phyloP scores from a whole-genome alignment of 1,140 invertebrate species.

The Cotesia glomerata region DNA sequence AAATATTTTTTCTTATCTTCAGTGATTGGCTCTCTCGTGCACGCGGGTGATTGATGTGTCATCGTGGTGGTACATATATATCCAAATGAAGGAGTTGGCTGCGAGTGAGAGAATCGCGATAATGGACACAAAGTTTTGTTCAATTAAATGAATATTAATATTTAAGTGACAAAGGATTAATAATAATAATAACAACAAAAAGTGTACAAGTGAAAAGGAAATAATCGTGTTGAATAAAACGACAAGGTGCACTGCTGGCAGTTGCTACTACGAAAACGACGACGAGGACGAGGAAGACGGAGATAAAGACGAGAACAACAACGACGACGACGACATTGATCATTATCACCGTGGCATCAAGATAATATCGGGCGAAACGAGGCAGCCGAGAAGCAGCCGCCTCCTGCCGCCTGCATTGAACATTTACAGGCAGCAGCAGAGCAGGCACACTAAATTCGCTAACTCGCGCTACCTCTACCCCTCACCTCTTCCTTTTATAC shows the following conservation, averaged over 20 bases:
- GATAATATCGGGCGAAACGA: slow-evolving; percentile 54
- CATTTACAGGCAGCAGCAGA: slow-evolving; percentile 29
- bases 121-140: not conserved
- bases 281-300: slow-evolving; percentile 21
- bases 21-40: slow-evolving; percentile 3
- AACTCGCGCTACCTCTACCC: slow-evolving; percentile 25
- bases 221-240: not conserved
- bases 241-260: slow-evolving; percentile 7
- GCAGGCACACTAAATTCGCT: slow-evolving; percentile 35
- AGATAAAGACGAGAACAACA: slow-evolving; percentile 1
- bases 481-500: not conserved
- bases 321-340: slow-evolving; percentile 23
- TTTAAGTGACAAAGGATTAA: not conserved
- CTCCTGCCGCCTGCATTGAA: slow-evolving; percentile 39
- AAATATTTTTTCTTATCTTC: not conserved
- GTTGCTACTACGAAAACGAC: slow-evolving; percentile 24
- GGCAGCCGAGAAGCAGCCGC: slow-evolving; percentile 43
- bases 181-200: not conserved
- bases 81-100: not conserved
- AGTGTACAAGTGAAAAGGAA: not conserved
- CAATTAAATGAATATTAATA: not conserved
- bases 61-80: not conserved
- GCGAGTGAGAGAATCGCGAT: not conserved
- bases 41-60: slow-evolving; percentile 13
- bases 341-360: slow-evolving; percentile 36